Evolutionary conservation across 2,113 vertebrate genomes (phyloP).

Genomic region (Hyperoodon ampullatus): DNA sequence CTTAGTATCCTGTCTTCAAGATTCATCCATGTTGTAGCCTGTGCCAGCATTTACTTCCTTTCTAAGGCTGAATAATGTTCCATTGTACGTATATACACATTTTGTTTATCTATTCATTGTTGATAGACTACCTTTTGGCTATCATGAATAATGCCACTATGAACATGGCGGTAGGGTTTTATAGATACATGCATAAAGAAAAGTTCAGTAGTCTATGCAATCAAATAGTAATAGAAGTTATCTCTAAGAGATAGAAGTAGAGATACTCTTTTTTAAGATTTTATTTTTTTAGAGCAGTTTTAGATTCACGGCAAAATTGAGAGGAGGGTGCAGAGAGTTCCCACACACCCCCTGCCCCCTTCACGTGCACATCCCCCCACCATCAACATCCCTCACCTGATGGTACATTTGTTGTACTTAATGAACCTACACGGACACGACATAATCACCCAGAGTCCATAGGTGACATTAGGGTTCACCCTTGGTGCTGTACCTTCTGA

Average conservation of each 20-base stretch:
- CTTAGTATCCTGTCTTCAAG: background rate
- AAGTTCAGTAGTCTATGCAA: background rate
- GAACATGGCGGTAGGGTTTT: background rate
- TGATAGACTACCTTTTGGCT: background rate
- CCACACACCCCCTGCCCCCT: fast-evolving
- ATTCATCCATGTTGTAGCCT: too few relatives aligned
- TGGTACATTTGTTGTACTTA: background rate
- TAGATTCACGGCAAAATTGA: background rate
- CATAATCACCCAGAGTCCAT: background rate
- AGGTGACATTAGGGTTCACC: background rate
- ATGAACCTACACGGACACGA: background rate
- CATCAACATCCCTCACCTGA: background rate
- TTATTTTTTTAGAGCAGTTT: background rate
- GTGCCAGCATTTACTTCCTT: background rate
- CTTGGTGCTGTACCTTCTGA: background rate
- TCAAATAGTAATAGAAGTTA: background rate
- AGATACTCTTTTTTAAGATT: background rate
- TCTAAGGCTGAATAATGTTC: background rate
- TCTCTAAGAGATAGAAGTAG: background rate
- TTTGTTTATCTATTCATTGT: background rate
- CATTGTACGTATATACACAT: background rate
- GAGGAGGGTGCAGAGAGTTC: background rate
- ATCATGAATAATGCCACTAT: background rate
- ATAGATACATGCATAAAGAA: background rate
- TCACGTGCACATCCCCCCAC: background rate